Evolutionary conservation across 2,797 vertebrate species (phyloP).

Genomic region (Gobio occitaniae): DNA sequence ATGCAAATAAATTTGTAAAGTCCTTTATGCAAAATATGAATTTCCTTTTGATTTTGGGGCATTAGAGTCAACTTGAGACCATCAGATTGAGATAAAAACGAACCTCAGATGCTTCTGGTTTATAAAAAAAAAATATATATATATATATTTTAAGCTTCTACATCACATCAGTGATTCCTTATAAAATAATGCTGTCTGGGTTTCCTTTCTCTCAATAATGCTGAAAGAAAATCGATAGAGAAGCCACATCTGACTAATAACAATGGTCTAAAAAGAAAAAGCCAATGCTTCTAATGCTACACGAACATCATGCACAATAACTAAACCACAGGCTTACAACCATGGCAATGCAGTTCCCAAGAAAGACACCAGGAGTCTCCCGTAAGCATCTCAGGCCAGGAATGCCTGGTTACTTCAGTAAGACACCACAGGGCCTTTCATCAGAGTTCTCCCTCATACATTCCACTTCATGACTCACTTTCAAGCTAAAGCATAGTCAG

Average conservation of each 20-base stretch:
- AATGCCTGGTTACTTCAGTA: conserved; percentile 18
- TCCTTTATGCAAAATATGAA: not conserved
- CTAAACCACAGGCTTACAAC: conserved; percentile 53
- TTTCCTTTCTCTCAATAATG: not conserved
- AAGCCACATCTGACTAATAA: not conserved
- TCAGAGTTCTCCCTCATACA: not conserved
- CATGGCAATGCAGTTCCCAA: not conserved
- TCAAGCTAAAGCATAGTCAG: not conserved
- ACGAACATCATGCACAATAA: conserved; percentile 7
- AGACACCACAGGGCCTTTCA: conserved; percentile 49
- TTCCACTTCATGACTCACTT: conserved; percentile 29
- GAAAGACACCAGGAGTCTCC: conserved; percentile 71
- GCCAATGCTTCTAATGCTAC: conserved; percentile 6
- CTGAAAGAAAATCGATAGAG: not conserved
- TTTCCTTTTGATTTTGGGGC: not conserved
- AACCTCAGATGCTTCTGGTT: not conserved
- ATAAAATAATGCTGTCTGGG: not conserved
- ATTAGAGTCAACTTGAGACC: not conserved
- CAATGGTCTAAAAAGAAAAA: not conserved
- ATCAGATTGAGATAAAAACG: not conserved
- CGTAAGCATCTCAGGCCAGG: conserved; percentile 53
- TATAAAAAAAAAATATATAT: not conserved
- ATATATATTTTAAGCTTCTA: not conserved
- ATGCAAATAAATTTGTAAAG: not conserved
- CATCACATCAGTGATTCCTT: not conserved